A percentile compares a stretch with the other conserved stretches of the same genome.
Evolutionary conservation across 2,113 vertebrate species (phyloP).

Genomic region (Cyanoramphus novaezelandiae): DNA sequence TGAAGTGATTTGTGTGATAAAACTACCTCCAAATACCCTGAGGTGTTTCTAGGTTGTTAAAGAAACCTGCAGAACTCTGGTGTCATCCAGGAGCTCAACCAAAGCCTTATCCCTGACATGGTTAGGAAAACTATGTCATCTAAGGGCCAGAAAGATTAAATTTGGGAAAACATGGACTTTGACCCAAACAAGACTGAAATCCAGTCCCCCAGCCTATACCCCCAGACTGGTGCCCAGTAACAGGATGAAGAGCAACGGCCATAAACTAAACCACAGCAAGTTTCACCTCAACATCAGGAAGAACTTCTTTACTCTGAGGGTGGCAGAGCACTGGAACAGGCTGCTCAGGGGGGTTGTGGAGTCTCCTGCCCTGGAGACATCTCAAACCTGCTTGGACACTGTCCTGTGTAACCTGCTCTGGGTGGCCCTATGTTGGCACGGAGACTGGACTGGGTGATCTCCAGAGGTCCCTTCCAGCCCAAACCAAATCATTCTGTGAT

Average conservation of each 20-base stretch:
- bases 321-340: background rate
- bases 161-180: background rate
- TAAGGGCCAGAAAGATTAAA: background rate
- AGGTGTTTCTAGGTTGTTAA: background rate
- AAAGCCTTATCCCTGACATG: background rate
- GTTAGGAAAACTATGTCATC: rapidly evolving
- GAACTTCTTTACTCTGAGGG: background rate
- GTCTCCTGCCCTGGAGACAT: background rate
- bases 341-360: background rate
- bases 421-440: background rate
- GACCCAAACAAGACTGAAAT: background rate
- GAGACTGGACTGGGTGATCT: background rate
- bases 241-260: background rate
- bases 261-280: background rate
- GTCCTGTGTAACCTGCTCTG: background rate
- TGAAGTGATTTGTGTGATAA: background rate
- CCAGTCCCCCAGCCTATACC: background rate
- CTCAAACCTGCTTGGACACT: background rate
- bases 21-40: background rate
- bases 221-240: background rate
- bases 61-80: background rate
- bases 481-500: background rate
- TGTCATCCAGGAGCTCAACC: background rate
- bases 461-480: background rate
- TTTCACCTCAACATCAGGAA: background rate